Evolutionary conservation across 2,888 invertebrate species (phyloP).

Genomic region (Agrochola litura): DNA sequence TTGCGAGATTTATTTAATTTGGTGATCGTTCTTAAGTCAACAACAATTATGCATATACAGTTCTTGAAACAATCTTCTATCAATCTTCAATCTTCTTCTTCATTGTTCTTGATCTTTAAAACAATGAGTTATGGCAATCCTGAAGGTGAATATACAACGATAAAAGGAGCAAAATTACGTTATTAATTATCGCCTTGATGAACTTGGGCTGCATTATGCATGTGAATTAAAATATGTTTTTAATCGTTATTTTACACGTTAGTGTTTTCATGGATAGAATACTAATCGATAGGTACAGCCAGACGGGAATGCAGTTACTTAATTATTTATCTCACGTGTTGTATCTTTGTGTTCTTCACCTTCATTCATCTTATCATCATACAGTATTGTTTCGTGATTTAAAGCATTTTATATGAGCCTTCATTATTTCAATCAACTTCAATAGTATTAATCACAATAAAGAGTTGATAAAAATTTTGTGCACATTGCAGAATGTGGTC

Average conservation of each 20-base stretch:
- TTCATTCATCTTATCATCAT: background rate
- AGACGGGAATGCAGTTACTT: background rate
- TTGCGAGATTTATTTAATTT: background rate
- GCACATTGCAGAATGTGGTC: background rate
- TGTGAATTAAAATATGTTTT: background rate
- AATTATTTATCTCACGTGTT: constrained; percentile 10
- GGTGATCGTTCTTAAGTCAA: background rate
- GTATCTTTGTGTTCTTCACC: background rate
- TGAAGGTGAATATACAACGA: no score
- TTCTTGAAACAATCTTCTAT: background rate
- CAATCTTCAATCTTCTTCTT: no score
- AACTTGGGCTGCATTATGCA: background rate
- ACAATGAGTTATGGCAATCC: background rate
- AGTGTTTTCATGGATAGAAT: constrained; percentile 14
- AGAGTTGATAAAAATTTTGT: background rate
- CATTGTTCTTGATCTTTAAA: background rate
- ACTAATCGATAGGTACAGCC: constrained; percentile 3
- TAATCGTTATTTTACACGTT: constrained; percentile 1
- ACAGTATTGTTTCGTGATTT: background rate
- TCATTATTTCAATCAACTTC: background rate
- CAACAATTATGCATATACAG: background rate
- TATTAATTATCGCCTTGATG: background rate
- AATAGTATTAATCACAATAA: background rate
- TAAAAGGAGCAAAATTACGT: background rate
- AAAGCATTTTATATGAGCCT: background rate